phyloP scores from a whole-genome alignment of 2,797 vertebrate species.

The Sylvilagus floridanus region DNA sequence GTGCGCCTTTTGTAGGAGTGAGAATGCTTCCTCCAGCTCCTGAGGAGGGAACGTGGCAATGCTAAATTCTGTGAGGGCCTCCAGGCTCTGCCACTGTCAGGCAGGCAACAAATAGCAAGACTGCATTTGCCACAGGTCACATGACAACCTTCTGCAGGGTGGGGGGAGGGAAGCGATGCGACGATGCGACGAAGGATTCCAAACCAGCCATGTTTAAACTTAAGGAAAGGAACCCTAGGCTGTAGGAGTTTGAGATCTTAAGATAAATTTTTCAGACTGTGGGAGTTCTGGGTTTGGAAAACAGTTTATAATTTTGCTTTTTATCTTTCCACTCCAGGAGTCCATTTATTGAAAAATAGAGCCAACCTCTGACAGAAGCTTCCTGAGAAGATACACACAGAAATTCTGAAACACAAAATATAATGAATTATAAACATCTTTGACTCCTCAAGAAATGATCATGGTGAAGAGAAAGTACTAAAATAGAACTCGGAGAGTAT shows the following conservation, averaged over 20 bases:
- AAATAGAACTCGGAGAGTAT: slow-evolving; percentile 69
- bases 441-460: slow-evolving; percentile 46
- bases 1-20: not conserved
- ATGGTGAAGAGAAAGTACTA: slow-evolving; percentile 32
- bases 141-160: not conserved
- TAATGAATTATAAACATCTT: slow-evolving; percentile 50
- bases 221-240: not conserved
- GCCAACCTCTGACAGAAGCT: not conserved
- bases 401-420: slow-evolving; percentile 63
- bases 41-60: not conserved
- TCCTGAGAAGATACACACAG: slow-evolving; percentile 56
- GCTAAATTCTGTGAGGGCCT: not conserved
- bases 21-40: not conserved
- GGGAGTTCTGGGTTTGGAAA: not conserved
- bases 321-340: not conserved
- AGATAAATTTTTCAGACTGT: slow-evolving; percentile 51
- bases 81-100: not conserved
- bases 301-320: slow-evolving; percentile 50
- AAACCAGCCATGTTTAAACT: not conserved
- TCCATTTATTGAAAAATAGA: slow-evolving; percentile 54
- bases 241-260: not conserved
- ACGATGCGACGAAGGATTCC: not conserved
- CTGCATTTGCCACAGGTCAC: not conserved
- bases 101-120: not conserved
- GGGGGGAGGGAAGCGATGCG: too few species aligned